These are phyloP conservation scores for Drosophila merina DNA, from an alignment of 2,888 invertebrate species.

Conservation along the genomic window DNA sequence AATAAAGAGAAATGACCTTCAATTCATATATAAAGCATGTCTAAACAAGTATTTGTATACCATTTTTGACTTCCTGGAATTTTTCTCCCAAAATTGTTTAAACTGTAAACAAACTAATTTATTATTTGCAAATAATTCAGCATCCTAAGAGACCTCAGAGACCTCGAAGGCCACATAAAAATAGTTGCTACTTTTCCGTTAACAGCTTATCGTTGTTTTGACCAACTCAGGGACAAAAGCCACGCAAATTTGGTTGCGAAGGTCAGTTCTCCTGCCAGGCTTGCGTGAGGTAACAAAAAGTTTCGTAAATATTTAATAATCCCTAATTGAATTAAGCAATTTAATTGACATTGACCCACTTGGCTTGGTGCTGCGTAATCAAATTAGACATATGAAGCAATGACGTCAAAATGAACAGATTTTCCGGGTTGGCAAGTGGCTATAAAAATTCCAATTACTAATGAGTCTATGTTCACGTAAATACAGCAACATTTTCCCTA, in stretches of 20 bases:
- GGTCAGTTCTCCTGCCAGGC: slow-evolving; percentile 31
- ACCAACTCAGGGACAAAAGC: slow-evolving; percentile 9
- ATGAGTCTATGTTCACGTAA: neutral
- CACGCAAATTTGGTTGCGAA: slow-evolving; percentile 40
- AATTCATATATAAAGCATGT: neutral
- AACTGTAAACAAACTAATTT: neutral
- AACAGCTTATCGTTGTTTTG: slow-evolving; percentile 35
- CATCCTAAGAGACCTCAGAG: slow-evolving; percentile 1
- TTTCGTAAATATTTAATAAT: neutral
- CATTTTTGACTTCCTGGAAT: neutral
- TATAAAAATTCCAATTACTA: slow-evolving; percentile 14
- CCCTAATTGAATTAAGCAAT: slow-evolving; percentile 43
- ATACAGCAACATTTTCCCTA: slow-evolving; percentile 24
- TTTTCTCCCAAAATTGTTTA: slow-evolving; percentile 2
- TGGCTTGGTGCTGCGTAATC: slow-evolving; percentile 48
- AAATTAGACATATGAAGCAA: slow-evolving; percentile 54
- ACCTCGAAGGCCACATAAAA: slow-evolving; percentile 15
- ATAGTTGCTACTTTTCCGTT: neutral
- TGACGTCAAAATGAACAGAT: slow-evolving; percentile 40
- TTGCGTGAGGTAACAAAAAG: slow-evolving; percentile 5
- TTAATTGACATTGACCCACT: slow-evolving; percentile 62
- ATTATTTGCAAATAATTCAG: slow-evolving; percentile 6
- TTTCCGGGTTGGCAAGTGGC: slow-evolving; percentile 6
- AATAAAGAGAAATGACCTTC: neutral
- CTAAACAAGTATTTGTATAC: neutral